phyloP scores from a whole-genome alignment of 2,888 invertebrate genomes.

The Orchesellides sinensis region DNA sequence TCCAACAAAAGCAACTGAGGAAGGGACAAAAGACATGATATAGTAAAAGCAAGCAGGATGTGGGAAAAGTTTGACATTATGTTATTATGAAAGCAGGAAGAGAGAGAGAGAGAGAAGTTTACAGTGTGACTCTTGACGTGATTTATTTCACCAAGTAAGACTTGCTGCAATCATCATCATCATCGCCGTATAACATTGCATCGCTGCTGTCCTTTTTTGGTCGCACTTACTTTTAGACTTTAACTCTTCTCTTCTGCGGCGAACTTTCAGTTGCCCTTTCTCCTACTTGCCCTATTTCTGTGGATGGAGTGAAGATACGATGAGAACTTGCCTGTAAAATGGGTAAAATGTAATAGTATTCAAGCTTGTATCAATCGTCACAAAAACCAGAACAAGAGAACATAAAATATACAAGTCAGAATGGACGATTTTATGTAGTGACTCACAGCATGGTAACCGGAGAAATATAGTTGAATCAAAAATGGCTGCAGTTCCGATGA shows the following conservation, averaged over 20 bases:
- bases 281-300: slow-evolving; percentile 15
- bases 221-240: not conserved
- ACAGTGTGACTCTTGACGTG: slow-evolving; percentile 51
- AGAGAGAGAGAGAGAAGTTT: slow-evolving; percentile 35
- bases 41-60: slow-evolving; percentile 42
- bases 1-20: not conserved
- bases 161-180: slow-evolving; percentile 36
- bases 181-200: not conserved
- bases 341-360: too few relatives aligned
- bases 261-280: slow-evolving; percentile 21
- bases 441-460: slow-evolving; percentile 38
- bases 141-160: slow-evolving; percentile 48
- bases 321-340: not conserved
- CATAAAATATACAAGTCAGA: slow-evolving; percentile 17
- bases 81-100: slow-evolving; percentile 48
- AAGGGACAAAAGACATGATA: slow-evolving; percentile 32
- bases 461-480: not conserved
- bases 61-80: slow-evolving; percentile 58
- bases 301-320: not conserved
- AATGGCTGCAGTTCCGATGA: slow-evolving; percentile 15
- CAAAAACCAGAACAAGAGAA: not conserved
- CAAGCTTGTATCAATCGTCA: not conserved
- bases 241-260: not conserved
- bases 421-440: slow-evolving; percentile 52
- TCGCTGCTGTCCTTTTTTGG: not conserved